A percentile compares a stretch with the other conserved stretches of the same genome.
Evolutionary conservation across 2,888 invertebrate genomes (phyloP).

Genomic region (Pteria penguin): DNA sequence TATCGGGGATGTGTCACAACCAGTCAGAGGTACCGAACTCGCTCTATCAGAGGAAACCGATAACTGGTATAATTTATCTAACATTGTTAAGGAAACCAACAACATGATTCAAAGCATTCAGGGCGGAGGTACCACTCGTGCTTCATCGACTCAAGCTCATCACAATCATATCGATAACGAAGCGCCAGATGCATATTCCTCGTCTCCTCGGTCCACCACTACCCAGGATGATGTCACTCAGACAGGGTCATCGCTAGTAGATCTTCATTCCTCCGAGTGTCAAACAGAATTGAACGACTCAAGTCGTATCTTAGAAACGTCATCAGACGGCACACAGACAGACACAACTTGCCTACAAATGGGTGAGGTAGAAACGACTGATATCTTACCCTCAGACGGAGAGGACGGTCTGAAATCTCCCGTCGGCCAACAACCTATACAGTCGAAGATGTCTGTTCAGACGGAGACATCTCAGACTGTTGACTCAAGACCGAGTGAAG

Average conservation of each 20-base stretch:
- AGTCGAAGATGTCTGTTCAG: background rate
- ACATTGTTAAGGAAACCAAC: conserved; percentile 65
- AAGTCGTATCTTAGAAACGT: background rate
- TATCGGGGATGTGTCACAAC: conserved; percentile 48
- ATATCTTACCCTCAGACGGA: conserved; percentile 36
- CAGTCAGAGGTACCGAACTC: conserved; percentile 29
- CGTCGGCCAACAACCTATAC: background rate
- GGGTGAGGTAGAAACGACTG: conserved; percentile 44
- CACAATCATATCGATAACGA: too few relatives aligned
- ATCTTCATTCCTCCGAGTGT: conserved; percentile 50
- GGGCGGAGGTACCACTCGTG: conserved; percentile 36
- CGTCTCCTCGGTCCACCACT: conserved; percentile 2
- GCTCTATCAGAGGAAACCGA: conserved; percentile 54
- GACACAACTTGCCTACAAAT: conserved; percentile 32
- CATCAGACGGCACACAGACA: conserved; percentile 17
- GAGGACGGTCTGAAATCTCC: background rate
- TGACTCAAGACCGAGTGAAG: background rate
- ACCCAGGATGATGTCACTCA: conserved; percentile 52
- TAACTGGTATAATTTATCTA: conserved; percentile 63
- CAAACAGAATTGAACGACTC: conserved; percentile 46
- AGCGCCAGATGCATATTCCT: conserved; percentile 23
- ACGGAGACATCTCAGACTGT: background rate
- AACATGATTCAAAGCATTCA: conserved; percentile 57
- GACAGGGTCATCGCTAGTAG: conserved; percentile 57
- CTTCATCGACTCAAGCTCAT: conserved; percentile 36